Percentiles rank a stretch among this genome's conserved stretches.
These are phyloP conservation scores for Drosophila albomicans DNA, from an alignment of 1,140 invertebrate genomes.

Conservation along the genomic window DNA sequence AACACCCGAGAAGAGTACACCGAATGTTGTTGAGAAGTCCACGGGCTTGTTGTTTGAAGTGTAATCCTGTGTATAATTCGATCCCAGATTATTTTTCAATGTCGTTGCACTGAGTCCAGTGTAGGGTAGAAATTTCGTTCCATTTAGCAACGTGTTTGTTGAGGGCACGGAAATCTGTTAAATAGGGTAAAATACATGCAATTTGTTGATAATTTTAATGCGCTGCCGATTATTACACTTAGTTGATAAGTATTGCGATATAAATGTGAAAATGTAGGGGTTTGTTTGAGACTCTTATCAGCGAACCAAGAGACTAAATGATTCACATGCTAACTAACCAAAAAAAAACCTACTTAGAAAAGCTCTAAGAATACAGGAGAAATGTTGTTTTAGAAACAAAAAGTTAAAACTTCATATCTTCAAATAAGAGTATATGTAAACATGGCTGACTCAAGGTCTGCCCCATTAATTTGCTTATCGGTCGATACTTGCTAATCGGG, in stretches of 20 bases:
- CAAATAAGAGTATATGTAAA: no score
- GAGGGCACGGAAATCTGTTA: slow-evolving; percentile 90
- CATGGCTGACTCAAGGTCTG: no score
- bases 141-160: slow-evolving; percentile 89
- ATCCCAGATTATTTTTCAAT: slow-evolving; percentile 91
- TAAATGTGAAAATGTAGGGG: background rate
- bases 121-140: slow-evolving; percentile 87
- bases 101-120: slow-evolving; percentile 92
- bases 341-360: background rate
- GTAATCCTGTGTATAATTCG: slow-evolving; percentile 94
- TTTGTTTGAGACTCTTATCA: slow-evolving; percentile 30
- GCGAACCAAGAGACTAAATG: background rate
- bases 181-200: background rate
- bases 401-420: no score
- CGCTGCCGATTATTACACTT: slow-evolving; percentile 24
- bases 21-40: slow-evolving; percentile 97
- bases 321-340: slow-evolving; percentile 12
- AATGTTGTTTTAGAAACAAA: no score
- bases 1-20: slow-evolving; percentile 96
- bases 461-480: no score
- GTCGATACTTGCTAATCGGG: no score
- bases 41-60: slow-evolving; percentile 89
- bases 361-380: background rate
- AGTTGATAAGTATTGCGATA: slow-evolving; percentile 37
- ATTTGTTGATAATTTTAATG: slow-evolving; percentile 15